These are phyloP conservation scores for rat (Rattus norvegicus) DNA, from an alignment of 2,113 vertebrate genomes.

Conservation along the genomic window DNA sequence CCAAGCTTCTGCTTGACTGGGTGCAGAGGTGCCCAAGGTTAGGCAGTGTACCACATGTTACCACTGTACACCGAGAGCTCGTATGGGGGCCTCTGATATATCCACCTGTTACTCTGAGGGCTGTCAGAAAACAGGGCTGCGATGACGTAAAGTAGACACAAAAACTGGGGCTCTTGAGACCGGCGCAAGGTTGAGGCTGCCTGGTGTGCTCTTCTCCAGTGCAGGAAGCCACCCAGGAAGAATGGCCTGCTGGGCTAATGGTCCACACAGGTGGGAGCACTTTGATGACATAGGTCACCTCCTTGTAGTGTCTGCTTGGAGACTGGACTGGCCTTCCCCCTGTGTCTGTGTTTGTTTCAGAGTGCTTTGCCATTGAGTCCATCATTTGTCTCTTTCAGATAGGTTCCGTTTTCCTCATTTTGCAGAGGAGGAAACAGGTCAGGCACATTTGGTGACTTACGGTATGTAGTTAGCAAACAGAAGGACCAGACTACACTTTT, in stretches of 20 bases:
- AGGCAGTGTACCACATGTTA: background rate
- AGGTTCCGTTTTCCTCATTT: background rate
- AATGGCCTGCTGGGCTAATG: background rate
- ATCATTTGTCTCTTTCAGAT: background rate
- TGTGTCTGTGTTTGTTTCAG: fast-evolving
- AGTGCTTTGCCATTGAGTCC: background rate
- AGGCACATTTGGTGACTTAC: background rate
- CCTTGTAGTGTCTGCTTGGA: background rate
- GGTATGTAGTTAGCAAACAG: background rate
- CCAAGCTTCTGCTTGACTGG: background rate
- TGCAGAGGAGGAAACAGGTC: background rate
- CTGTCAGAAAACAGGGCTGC: background rate
- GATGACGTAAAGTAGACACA: background rate
- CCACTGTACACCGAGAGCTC: background rate
- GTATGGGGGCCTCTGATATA: background rate
- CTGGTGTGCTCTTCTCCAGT: background rate
- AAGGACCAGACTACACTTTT: background rate
- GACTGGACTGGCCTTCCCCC: background rate
- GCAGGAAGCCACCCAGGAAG: background rate
- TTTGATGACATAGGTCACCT: background rate
- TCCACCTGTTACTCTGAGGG: background rate
- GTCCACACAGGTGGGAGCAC: background rate
- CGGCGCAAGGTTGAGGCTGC: background rate
- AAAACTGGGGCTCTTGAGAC: background rate
- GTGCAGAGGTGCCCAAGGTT: fast-evolving